Evolutionary conservation across 2,888 invertebrate species (phyloP), one percentile per base, ranked within the genome.

Genomic region (Ophion ellenae): DNA sequence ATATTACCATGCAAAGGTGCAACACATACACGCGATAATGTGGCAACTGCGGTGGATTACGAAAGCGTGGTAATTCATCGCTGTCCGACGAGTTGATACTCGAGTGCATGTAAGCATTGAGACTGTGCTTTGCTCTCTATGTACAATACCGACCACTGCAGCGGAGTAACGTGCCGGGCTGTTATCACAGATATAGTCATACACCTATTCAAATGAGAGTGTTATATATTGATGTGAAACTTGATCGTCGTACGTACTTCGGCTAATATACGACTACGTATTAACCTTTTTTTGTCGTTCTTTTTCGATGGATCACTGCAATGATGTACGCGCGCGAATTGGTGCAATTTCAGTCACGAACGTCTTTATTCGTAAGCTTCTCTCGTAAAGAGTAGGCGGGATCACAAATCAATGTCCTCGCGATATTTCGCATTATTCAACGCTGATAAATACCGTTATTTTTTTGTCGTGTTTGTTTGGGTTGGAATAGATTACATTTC

Each of bases 61-160:
- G 87, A 88, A 88, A 88, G 87, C 66, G 63, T 20, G 70, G 83
- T 83, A 86, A 86, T 86, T 86, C 81, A 86, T 86, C 83, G 83
- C 77, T 64, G 80, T 77, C 74, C 63, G 24, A 78, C 77, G 73
- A 70, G 77, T 83, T 74, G 67, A 81, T 85, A 85, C 82, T 79
- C 82, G 75, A 75, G 71, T 69, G 61, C 78, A 59, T 67, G 47
- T 36, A 10, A 47, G 83, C 69, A 79, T 64, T 79, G 45, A 47
- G 57, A 59, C 83, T 79, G 59, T 40, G 57, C 24, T 73, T 78
- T 70, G 24, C 20, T 47, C 20, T 73, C 32, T 64, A 28, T 61
- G 20, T 47, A 66, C 17, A 57, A n/a, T 59, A 24, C 45, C 75
- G 24, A 75, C 17, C 10, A 57, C 69, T 61, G 61, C 14, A 45